Evolutionary conservation across 2,113 vertebrate species (phyloP).

Genomic region (Coracopsis vasa): DNA sequence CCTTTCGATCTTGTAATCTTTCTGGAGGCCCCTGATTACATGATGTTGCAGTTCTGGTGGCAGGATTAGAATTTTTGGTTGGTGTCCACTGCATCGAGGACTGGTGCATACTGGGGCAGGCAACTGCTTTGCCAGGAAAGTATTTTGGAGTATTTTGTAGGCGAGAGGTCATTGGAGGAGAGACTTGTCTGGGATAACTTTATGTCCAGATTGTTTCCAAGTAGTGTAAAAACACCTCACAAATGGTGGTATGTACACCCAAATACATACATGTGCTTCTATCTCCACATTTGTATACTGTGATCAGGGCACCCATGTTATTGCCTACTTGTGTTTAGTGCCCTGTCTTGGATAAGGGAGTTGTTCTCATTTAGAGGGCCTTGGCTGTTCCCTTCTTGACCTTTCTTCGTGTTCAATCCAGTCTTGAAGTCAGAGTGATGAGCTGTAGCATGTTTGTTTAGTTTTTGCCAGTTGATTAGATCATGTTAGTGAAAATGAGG

Average conservation of each 20-base stretch:
- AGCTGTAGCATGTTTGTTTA: neutral
- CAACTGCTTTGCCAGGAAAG: neutral
- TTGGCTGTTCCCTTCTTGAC: neutral
- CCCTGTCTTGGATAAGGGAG: neutral
- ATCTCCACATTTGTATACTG: fast-evolving
- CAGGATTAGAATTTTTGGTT: neutral
- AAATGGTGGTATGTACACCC: neutral
- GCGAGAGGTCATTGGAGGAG: neutral
- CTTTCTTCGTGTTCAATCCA: neutral
- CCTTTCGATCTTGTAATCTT: neutral
- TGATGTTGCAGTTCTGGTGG: neutral
- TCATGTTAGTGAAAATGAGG: neutral
- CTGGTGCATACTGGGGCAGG: neutral
- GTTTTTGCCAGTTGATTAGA: neutral
- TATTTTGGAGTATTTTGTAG: neutral
- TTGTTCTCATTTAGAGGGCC: neutral
- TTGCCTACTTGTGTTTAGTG: fast-evolving
- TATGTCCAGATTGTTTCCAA: neutral
- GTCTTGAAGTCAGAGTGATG: neutral
- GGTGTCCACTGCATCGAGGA: fast-evolving
- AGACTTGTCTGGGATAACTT: neutral
- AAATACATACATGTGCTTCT: fast-evolving
- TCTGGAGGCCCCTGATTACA: neutral
- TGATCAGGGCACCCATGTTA: neutral
- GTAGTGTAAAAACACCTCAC: neutral